Base-by-base conservation (phyloP, 2,113 vertebrate species). In the Holacanthus passer region DNA sequence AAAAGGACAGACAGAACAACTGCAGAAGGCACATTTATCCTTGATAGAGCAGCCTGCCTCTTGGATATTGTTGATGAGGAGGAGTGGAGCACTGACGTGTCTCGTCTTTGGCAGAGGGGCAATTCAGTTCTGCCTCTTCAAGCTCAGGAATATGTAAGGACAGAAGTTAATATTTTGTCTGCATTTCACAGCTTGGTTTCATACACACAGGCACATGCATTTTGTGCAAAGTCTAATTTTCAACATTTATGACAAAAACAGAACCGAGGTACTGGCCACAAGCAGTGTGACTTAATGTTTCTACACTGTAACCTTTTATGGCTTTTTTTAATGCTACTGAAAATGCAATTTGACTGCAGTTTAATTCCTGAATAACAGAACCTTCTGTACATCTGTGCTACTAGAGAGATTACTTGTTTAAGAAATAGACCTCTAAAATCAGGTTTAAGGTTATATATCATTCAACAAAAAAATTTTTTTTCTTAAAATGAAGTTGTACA, bases 1-100 rank as follows among this genome's bases (percentile, higher is more conserved):
- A 70, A 89, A 88, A 82, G 64, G 75, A 84, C 68, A 89, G 80
- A 92, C 64, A 65, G 78, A 79, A 81, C 79, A 82, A 87, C 77
- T 83, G 91, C 83, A 89, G 83, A 68, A 82, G 81, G 53, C 74
- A 78, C 79, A 73, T 87, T 88, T 85, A 63, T 79, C 79, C 65
- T 86, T 87, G 86, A 84, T 79, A 75, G 87, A 83, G 79, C 81
- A 74, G 78, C 77, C 85, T 85, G 89, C 73, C 85, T 88, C 70
- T 76, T 66, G 63, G 64, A 84, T 82, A 87, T 73, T 84, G 83
- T 85, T 77, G 80, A 86, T 69, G 84, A 75, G 60, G 52, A 68
- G 60, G 52, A 68, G 68, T 41, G 43, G 64, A 87, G 60, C 37
- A 35, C 48, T 73, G 70, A 77, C 62, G 68, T 87, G 62, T 81